phyloP scores from a whole-genome alignment of 2,888 invertebrate species.

The Conus canariensis region DNA sequence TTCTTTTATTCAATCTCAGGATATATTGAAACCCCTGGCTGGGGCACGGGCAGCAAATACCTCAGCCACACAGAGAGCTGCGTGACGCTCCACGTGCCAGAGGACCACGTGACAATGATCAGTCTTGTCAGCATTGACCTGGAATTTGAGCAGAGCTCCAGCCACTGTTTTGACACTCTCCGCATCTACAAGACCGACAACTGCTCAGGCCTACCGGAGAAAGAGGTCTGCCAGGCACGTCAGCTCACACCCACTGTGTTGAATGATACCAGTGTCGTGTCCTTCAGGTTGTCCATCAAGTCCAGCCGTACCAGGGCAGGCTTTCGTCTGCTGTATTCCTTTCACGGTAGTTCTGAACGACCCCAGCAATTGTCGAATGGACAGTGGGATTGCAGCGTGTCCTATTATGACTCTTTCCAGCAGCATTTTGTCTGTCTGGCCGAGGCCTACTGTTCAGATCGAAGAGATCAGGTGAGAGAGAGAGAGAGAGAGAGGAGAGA shows the following conservation, averaged over 20 bases:
- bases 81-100: conserved; percentile 13
- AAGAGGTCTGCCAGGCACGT: background rate
- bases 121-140: conserved; percentile 2
- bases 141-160: background rate
- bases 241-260: background rate
- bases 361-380: background rate
- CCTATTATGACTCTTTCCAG: background rate
- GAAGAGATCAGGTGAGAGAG: background rate
- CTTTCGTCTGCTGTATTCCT: conserved; percentile 1
- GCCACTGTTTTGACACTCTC: background rate
- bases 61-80: background rate
- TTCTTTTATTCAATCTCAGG: background rate
- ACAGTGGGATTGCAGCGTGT: background rate
- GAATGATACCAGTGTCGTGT: background rate
- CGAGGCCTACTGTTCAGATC: background rate
- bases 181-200: background rate
- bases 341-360: background rate
- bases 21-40: background rate
- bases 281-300: background rate
- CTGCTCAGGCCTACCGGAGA: background rate
- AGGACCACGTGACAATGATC: conserved; percentile 17
- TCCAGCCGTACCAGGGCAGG: background rate
- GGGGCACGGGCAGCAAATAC: background rate
- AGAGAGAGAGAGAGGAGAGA: background rate
- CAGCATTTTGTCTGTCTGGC: background rate